Percentiles rank a stretch among this genome's conserved stretches.
phyloP scores from a whole-genome alignment of 2,113 vertebrate genomes.

The Lasiurus cinereus region DNA sequence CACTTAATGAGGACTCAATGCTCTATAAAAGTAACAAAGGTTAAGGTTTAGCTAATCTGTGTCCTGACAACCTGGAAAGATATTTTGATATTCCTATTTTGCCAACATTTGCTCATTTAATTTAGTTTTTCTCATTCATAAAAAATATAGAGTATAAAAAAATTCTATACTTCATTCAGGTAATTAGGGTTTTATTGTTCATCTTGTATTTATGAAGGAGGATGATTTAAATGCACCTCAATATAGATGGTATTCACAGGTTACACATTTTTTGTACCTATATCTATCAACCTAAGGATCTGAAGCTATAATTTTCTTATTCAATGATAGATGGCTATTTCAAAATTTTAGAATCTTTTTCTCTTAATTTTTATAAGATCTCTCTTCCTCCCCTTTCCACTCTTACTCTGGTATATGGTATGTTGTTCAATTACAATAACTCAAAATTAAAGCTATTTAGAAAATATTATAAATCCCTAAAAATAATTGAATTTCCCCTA shows the following conservation, averaged over 20 bases:
- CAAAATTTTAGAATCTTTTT: neutral
- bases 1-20: neutral
- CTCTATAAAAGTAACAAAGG: neutral
- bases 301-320: neutral
- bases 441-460: conserved; percentile 58
- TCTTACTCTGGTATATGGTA: neutral
- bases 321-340: neutral
- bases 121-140: neutral
- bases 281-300: neutral
- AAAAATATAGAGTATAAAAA: neutral
- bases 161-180: neutral
- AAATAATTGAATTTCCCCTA: neutral
- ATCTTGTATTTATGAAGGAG: neutral
- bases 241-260: neutral
- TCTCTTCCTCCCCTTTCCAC: conserved; percentile 19
- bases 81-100: neutral
- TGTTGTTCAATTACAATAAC: neutral
- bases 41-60: neutral
- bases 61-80: neutral
- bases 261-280: neutral
- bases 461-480: conserved; percentile 61
- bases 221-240: neutral
- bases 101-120: neutral
- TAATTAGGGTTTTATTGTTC: neutral
- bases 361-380: conserved; percentile 18